Conservation (phyloP, 2,888 invertebrate genomes). For the Xestobium rufovillosum region DNA sequence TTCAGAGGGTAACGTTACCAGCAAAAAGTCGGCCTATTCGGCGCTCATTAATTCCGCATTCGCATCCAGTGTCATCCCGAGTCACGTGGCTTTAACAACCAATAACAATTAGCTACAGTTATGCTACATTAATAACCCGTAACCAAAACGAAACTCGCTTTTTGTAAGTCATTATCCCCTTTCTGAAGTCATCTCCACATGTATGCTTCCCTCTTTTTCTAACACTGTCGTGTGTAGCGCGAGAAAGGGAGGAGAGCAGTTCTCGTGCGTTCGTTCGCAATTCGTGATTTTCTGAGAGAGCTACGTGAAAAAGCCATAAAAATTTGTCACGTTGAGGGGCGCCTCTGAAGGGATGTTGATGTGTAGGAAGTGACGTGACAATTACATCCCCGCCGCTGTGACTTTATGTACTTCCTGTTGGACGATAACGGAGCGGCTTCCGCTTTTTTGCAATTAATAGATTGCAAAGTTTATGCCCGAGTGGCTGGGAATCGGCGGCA, state of each 20-base stretch:
- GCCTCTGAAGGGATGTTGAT: constrained; percentile 26
- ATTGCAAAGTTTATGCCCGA: too few relatives aligned
- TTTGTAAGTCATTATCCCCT: constrained; percentile 31
- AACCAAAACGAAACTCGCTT: constrained; percentile 36
- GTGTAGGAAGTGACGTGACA: constrained; percentile 34
- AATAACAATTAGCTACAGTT: constrained; percentile 44
- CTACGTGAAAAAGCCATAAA: constrained; percentile 37
- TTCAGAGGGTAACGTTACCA: too few relatives aligned
- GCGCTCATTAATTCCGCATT: constrained; percentile 31
- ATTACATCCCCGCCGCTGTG: constrained; percentile 40
- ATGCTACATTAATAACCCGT: constrained; percentile 41
- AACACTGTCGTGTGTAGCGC: constrained; percentile 1
- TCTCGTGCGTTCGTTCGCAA: constrained; percentile 12
- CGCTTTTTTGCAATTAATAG: too few relatives aligned
- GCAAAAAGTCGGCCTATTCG: constrained; percentile 10
- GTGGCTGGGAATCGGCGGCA: too few relatives aligned
- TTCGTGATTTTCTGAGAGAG: constrained; percentile 32
- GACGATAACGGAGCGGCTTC: constrained; percentile 28
- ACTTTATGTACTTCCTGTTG: constrained; percentile 38
- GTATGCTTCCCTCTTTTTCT: constrained; percentile 7
- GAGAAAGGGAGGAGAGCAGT: constrained; percentile 10
- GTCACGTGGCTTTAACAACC: constrained; percentile 43
- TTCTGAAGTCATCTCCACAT: not conserved
- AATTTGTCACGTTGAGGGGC: constrained; percentile 40
- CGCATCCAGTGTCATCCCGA: constrained; percentile 29